Evolutionary conservation across 2,797 vertebrate genomes (phyloP).

Genomic region (Scolopax rusticola): DNA sequence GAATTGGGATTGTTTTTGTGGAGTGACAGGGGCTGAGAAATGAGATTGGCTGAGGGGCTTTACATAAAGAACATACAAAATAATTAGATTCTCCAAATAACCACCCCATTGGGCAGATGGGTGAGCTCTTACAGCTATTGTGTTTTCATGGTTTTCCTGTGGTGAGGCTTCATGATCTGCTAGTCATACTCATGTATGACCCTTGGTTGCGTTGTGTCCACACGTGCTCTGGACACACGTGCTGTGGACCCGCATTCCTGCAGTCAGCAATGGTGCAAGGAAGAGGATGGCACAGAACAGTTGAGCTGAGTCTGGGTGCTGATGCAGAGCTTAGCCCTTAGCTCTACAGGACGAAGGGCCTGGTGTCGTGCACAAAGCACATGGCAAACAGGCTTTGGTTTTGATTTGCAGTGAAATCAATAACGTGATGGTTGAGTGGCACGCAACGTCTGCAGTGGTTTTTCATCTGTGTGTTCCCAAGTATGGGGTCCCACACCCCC

Average conservation of each 20-base stretch:
- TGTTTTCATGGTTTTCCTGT: not conserved
- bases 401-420: not conserved
- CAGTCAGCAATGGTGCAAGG: not conserved
- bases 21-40: not conserved
- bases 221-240: rapidly evolving
- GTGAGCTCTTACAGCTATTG: not conserved
- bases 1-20: not conserved
- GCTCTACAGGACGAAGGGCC: not conserved
- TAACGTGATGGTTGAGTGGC: not conserved
- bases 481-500: not conserved
- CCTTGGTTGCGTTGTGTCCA: rapidly evolving
- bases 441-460: rapidly evolving
- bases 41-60: not conserved
- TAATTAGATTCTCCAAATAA: not conserved
- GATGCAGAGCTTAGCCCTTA: not conserved
- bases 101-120: not conserved
- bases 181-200: not conserved
- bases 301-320: not conserved
- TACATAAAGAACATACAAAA: not conserved
- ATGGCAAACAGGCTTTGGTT: not conserved
- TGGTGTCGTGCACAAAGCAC: not conserved
- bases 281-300: not conserved
- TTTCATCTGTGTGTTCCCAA: not conserved
- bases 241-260: not conserved
- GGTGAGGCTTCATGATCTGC: not conserved